These are phyloP conservation scores for Tragopan temminckii DNA, from an alignment of 2,797 vertebrate genomes.

Conservation along the genomic window DNA sequence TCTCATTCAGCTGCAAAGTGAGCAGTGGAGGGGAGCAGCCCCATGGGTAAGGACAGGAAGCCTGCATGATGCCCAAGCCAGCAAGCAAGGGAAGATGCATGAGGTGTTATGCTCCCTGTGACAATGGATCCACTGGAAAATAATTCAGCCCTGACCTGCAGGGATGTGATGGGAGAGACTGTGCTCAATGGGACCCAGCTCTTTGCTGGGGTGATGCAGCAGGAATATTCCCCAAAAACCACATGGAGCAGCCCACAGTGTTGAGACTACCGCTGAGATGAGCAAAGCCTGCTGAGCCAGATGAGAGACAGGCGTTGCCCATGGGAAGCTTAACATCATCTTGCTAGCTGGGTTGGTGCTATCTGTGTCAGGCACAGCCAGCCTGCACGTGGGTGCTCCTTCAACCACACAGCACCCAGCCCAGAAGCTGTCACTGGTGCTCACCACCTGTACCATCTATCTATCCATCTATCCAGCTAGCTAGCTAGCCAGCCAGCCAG, in stretches of 20 bases:
- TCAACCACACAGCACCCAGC: background rate
- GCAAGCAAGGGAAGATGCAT: background rate
- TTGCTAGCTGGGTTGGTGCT: background rate
- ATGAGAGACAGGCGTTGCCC: background rate
- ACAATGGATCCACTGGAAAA: accelerated
- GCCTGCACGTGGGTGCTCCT: background rate
- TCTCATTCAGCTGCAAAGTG: background rate
- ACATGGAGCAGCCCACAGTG: accelerated
- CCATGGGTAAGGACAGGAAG: background rate
- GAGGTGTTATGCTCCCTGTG: accelerated
- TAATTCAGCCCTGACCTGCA: background rate
- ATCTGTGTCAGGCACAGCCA: background rate
- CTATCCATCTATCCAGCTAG: background rate
- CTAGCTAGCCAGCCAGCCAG: background rate
- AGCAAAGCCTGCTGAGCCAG: background rate
- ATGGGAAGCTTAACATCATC: background rate
- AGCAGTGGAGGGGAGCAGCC: background rate
- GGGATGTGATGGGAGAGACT: background rate
- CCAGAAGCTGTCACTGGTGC: background rate
- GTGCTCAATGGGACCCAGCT: background rate
- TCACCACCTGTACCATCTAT: background rate
- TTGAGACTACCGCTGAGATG: accelerated
- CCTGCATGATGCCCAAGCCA: background rate
- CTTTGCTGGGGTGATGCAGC: background rate
- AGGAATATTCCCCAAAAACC: background rate